phyloP scores from a whole-genome alignment of 2,113 vertebrate species.

The Gambusia affinis region DNA sequence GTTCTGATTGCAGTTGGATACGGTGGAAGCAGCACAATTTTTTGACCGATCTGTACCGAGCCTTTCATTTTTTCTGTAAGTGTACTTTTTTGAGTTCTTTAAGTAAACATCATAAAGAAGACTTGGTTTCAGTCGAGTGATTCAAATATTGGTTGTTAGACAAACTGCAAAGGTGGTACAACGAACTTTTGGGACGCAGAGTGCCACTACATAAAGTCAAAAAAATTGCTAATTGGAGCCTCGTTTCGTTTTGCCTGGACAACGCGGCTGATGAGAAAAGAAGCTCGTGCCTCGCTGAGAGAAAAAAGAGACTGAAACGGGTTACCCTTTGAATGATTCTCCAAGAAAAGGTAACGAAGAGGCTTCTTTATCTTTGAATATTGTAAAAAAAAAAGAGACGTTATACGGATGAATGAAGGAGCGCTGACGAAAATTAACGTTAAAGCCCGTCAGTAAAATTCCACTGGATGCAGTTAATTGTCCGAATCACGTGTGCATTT shows the following conservation, averaged over 20 bases:
- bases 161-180: background rate
- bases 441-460: too few species aligned
- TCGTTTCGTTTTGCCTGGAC: background rate
- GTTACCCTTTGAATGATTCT: conserved; percentile 1
- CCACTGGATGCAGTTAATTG: too few species aligned
- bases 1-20: too few species aligned
- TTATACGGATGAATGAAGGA: background rate
- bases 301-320: background rate
- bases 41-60: too few species aligned
- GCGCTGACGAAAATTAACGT: background rate
- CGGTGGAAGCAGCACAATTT: too few species aligned
- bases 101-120: too few species aligned
- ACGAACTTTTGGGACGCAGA: background rate
- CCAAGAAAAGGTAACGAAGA: background rate
- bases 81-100: too few species aligned
- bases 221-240: background rate
- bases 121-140: too few species aligned
- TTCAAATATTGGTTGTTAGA: background rate
- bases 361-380: conserved; percentile 3
- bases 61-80: too few species aligned
- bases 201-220: background rate
- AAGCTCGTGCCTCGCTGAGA: background rate
- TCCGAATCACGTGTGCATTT: too few species aligned
- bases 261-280: background rate
- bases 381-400: background rate